Base-by-base conservation (phyloP, 2,797 vertebrate species). In the Takifugu ocellatus region DNA sequence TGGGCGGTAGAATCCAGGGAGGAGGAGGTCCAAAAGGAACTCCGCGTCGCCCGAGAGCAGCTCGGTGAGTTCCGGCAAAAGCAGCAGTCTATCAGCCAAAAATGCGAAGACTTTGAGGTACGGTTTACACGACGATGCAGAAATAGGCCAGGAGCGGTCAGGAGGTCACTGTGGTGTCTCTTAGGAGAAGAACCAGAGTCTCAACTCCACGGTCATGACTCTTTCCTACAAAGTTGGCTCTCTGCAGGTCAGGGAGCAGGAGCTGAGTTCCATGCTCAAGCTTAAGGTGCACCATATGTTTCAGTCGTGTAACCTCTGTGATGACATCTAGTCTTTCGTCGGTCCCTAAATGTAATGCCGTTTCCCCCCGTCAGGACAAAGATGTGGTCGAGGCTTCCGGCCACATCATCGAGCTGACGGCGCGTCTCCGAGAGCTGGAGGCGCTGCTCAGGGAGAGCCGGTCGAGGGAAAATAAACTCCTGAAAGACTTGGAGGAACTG, bases 211-310 rank as follows among this genome's bases (percentile, higher is more conserved):
- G 0, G 53, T 95, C 55, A 74, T 87, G 78, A 88, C 92, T 29
- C 88, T 95, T 63, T 94, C 94, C 56, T 81, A 87, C 61, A 93
- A 93, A 61, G 82, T 93, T 46, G 92, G 93, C 33, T 92, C 92
- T 48, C 79, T 95, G 67, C 92, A 95, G 75, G 95, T 90, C 0
- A 92, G 91, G 16, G 94, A 95, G 58, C 92, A 94, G 77, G 92
- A 95, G 43, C 90, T 96, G 29, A 86, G 92, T 17, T 90, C 92
- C 0, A 90, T 92, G 91, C 92, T 97, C 49, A 92, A 89, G 73
- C 86, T 94, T 12, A 96, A 97, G 94, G 95, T 96, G 52, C 29
- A 3, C 1, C 31, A 33, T 33, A 33, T 33, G 31, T 33, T 0
- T 12, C 10, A 0, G 6, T 4, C 21, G 21, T 21, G 21, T 21